These are phyloP conservation scores for Hemithea aestivaria DNA, from an alignment of 2,888 invertebrate genomes.

Conservation along the genomic window DNA sequence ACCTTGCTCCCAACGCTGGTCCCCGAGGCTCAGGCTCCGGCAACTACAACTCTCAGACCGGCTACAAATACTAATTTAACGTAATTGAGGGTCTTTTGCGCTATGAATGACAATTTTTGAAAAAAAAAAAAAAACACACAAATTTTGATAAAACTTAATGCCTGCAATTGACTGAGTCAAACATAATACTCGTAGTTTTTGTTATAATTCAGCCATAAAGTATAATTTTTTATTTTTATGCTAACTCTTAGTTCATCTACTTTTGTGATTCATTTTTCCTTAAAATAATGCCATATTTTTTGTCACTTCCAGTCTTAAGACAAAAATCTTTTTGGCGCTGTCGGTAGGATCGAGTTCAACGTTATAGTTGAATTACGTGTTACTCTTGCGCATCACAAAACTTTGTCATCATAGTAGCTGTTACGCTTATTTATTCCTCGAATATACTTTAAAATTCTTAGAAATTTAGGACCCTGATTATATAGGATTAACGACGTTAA, in stretches of 20 bases:
- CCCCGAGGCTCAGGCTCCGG: conserved; percentile 60
- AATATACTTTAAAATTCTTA: conserved; percentile 3
- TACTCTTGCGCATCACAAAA: conserved; percentile 19
- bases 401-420: conserved; percentile 4
- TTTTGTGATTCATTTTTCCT: too few relatives aligned
- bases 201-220: too few relatives aligned
- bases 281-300: too few relatives aligned
- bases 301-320: too few relatives aligned
- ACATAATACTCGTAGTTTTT: too few relatives aligned
- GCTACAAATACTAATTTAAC: conserved; percentile 61
- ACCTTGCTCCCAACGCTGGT: conserved; percentile 64
- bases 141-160: too few relatives aligned
- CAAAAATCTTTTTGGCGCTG: conserved; percentile 1
- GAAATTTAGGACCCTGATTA: conserved; percentile 14
- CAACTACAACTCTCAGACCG: conserved; percentile 68
- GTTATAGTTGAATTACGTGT: conserved; percentile 23
- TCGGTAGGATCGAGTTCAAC: conserved; percentile 7
- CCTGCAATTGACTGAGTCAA: too few relatives aligned
- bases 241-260: too few relatives aligned
- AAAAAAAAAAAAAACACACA: too few relatives aligned
- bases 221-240: too few relatives aligned
- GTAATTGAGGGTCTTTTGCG: conserved; percentile 34
- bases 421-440: conserved; percentile 27
- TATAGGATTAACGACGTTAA: conserved; percentile 30
- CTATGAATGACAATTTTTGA: conserved; percentile 6